phyloP scores from a whole-genome alignment of 2,888 invertebrate species.

The Meteorus colon region DNA sequence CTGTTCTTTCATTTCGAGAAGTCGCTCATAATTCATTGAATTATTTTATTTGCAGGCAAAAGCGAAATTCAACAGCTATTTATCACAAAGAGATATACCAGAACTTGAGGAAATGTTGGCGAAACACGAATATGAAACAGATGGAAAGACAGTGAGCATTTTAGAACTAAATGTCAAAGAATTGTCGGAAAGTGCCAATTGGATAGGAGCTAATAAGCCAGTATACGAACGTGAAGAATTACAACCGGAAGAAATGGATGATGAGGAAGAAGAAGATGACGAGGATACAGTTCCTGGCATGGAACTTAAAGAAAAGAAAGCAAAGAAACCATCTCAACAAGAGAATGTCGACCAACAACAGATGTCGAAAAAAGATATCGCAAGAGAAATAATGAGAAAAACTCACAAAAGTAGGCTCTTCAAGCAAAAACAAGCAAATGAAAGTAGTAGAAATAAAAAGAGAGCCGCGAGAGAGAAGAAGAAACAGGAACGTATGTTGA shows the following conservation, averaged over 20 bases:
- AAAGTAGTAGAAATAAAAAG: slow-evolving; percentile 74
- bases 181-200: slow-evolving; percentile 81
- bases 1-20: no score
- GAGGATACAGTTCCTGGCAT: slow-evolving; percentile 74
- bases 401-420: slow-evolving; percentile 86
- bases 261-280: slow-evolving; percentile 69
- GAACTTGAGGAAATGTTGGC: slow-evolving; percentile 80
- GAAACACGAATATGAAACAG: slow-evolving; percentile 84
- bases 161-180: slow-evolving; percentile 83
- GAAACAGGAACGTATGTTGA: slow-evolving; percentile 40
- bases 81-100: slow-evolving; percentile 82
- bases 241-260: slow-evolving; percentile 60
- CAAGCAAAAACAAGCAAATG: slow-evolving; percentile 83
- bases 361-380: slow-evolving; percentile 80
- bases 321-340: slow-evolving; percentile 8
- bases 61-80: slow-evolving; percentile 83
- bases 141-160: slow-evolving; percentile 86
- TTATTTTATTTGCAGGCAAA: slow-evolving; percentile 71
- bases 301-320: slow-evolving; percentile 70
- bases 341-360: slow-evolving; percentile 61
- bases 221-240: slow-evolving; percentile 60
- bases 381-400: slow-evolving; percentile 82
- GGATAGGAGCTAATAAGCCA: slow-evolving; percentile 82
- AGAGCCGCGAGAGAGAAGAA: slow-evolving; percentile 44
- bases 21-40: not conserved